Evolutionary conservation across 2,113 vertebrate genomes (phyloP).

Genomic region (Plotosus lineatus): DNA sequence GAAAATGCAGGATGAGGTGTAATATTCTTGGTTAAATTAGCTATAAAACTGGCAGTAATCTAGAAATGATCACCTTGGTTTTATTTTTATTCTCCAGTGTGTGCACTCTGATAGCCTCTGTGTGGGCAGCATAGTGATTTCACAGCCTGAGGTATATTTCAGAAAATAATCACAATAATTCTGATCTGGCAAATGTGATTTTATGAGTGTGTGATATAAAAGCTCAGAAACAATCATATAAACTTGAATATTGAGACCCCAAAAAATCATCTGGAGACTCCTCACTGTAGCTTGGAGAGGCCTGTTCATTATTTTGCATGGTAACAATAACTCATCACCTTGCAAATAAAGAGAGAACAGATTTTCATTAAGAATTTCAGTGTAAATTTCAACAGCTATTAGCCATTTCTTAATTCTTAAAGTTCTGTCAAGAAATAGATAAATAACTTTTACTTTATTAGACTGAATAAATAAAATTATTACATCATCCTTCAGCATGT

Average conservation of each 20-base stretch:
- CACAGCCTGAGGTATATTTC: constrained; percentile 10
- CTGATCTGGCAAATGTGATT: not conserved
- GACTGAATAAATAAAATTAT: not conserved
- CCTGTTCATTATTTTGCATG: not conserved
- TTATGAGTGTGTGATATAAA: not conserved
- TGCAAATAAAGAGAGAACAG: not conserved
- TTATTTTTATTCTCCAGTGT: constrained; percentile 20
- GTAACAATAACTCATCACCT: not conserved
- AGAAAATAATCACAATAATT: constrained; percentile 4
- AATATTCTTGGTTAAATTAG: constrained; percentile 18
- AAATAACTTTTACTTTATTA: not conserved
- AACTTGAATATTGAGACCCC: not conserved
- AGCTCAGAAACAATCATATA: not conserved
- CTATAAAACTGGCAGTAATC: constrained; percentile 18
- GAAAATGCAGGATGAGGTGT: not conserved
- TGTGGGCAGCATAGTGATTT: not conserved
- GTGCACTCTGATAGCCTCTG: constrained; percentile 4
- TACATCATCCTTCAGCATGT: not conserved
- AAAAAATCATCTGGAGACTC: not conserved
- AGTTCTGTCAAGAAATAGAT: not conserved
- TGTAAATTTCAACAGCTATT: not conserved
- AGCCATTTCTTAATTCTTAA: no score
- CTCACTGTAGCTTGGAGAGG: not conserved
- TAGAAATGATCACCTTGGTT: constrained; percentile 14
- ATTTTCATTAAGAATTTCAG: not conserved